phyloP scores from a whole-genome alignment of 2,888 invertebrate genomes.

The Parapristionchus giblindavisi region DNA sequence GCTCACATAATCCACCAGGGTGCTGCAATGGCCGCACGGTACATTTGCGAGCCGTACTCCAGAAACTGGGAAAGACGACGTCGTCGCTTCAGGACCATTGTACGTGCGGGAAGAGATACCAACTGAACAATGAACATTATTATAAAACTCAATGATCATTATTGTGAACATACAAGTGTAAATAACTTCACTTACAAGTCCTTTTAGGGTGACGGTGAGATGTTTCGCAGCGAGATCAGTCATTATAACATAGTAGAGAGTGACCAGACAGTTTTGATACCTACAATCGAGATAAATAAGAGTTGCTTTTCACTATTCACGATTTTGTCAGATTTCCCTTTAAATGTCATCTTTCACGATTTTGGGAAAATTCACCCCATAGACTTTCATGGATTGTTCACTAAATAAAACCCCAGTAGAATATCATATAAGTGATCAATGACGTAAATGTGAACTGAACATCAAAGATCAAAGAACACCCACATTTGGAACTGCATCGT shows the following conservation, averaged over 20 bases:
- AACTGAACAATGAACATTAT: not conserved
- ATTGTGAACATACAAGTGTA: not conserved
- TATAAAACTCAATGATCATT: not conserved
- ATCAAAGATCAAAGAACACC: not conserved
- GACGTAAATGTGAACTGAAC: not conserved
- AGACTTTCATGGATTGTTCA: too few relatives aligned
- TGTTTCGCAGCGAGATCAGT: constrained; percentile 37
- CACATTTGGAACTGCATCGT: constrained; percentile 29
- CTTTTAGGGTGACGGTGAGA: constrained; percentile 31
- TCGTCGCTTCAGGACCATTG: constrained; percentile 31
- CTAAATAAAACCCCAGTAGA: too few relatives aligned
- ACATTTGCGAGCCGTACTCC: constrained; percentile 43
- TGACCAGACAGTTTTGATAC: constrained; percentile 17
- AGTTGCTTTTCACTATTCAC: too few relatives aligned
- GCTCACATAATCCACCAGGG: constrained; percentile 39
- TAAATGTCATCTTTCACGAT: not conserved
- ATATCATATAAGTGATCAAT: too few relatives aligned
- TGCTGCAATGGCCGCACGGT: constrained; percentile 22
- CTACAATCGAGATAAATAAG: too few relatives aligned
- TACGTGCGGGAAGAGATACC: constrained; percentile 15
- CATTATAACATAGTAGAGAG: constrained; percentile 37
- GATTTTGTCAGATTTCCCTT: too few relatives aligned
- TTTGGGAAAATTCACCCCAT: not conserved
- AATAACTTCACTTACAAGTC: constrained; percentile 2
- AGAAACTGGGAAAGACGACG: constrained; percentile 41